Conservation (phyloP, 2,888 invertebrate genomes). For the Germaria angustata region DNA sequence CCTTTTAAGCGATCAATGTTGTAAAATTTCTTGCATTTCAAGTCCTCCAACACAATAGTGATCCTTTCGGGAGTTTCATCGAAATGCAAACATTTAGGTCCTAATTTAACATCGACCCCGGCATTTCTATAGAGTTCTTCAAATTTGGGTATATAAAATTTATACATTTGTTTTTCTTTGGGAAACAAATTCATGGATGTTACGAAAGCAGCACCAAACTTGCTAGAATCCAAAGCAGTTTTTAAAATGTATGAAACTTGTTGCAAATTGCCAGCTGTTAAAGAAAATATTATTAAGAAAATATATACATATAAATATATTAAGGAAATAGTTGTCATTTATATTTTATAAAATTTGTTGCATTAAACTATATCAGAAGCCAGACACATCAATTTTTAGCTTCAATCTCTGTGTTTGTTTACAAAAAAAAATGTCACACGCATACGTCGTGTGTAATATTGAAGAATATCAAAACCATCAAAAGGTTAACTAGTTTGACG, state of each 20-base stretch:
- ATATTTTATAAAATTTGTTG: too few relatives aligned
- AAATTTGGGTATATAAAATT: conserved; percentile 71
- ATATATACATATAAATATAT: too few relatives aligned
- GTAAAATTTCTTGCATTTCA: conserved; percentile 69
- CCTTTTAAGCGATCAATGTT: conserved; percentile 74
- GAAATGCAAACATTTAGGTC: conserved; percentile 71
- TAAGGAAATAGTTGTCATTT: too few relatives aligned
- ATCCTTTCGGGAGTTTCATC: conserved; percentile 70
- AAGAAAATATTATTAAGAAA: not conserved
- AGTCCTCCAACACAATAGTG: conserved; percentile 74
- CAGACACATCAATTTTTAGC: too few relatives aligned
- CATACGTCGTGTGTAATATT: too few relatives aligned
- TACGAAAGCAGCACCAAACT: conserved; percentile 66
- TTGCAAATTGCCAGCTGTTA: conserved; percentile 68
- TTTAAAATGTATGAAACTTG: conserved; percentile 74
- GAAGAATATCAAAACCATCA: too few relatives aligned
- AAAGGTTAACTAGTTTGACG: too few relatives aligned
- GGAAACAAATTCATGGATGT: conserved; percentile 73
- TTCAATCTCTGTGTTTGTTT: too few relatives aligned
- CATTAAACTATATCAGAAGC: not conserved
- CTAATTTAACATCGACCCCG: conserved; percentile 71
- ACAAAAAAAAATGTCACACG: too few relatives aligned
- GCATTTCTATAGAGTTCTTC: conserved; percentile 71
- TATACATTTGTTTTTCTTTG: conserved; percentile 74
- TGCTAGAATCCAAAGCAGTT: conserved; percentile 69